Conservation (phyloP, 2,113 vertebrate genomes). For the Pteronura brasiliensis region DNA sequence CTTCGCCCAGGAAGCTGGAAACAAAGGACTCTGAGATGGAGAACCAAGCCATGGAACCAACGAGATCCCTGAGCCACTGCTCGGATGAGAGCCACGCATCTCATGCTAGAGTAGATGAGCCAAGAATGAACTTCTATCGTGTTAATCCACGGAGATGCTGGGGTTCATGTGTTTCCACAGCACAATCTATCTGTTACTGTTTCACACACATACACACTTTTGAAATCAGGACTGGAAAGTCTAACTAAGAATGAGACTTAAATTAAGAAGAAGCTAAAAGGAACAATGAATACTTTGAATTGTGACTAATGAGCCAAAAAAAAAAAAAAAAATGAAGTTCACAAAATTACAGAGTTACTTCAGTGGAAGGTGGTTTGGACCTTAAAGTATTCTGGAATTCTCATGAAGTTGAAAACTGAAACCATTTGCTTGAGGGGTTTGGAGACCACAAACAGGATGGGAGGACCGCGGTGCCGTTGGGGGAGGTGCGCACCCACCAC, state of each 20-base stretch:
- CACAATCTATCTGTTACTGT: not conserved
- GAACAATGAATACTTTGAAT: not conserved
- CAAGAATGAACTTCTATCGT: not conserved
- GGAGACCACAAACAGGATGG: not conserved
- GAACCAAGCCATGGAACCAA: not conserved
- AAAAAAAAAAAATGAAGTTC: not conserved
- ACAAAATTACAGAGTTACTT: not conserved
- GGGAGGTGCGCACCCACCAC: not conserved
- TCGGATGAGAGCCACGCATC: not conserved
- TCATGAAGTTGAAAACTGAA: not conserved
- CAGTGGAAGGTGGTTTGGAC: not conserved
- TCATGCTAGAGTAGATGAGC: not conserved
- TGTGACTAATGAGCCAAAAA: not conserved
- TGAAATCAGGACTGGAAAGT: not conserved
- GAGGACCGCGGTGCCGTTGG: fast-evolving
- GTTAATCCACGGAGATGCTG: not conserved
- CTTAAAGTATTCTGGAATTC: not conserved
- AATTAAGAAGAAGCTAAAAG: not conserved
- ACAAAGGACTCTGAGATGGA: not conserved
- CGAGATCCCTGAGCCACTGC: not conserved
- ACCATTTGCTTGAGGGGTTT: not conserved
- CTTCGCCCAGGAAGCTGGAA: not conserved
- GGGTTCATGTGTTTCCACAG: not conserved
- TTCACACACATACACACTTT: not conserved
- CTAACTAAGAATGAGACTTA: not conserved